phyloP scores from a whole-genome alignment of 2,113 vertebrate genomes.

The Megaceryle torquata region DNA sequence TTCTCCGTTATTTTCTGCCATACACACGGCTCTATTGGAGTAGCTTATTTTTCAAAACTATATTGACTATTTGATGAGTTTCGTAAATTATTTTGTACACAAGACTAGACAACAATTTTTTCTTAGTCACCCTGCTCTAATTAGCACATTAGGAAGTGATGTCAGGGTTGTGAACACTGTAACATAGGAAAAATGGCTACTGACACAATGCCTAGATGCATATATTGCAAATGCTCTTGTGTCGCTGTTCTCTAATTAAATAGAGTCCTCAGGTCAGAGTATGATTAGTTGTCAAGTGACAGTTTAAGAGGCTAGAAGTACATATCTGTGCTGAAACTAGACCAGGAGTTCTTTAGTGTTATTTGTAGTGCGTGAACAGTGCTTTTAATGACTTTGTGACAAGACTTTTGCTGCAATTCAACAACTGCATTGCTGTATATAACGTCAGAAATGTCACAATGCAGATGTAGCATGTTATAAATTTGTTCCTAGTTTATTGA shows the following conservation, averaged over 20 bases:
- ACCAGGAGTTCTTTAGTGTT: background rate
- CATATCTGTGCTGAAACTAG: slow-evolving; percentile 12
- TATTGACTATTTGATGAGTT: background rate
- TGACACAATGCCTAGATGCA: slow-evolving; percentile 65
- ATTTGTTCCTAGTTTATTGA: background rate
- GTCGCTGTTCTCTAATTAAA: slow-evolving; percentile 56
- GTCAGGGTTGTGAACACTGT: slow-evolving; percentile 17
- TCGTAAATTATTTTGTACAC: background rate
- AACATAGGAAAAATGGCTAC: slow-evolving; percentile 2
- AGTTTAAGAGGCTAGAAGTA: slow-evolving; percentile 10
- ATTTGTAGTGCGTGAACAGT: background rate
- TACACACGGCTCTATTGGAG: background rate
- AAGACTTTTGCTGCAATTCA: background rate
- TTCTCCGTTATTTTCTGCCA: background rate
- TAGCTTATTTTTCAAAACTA: background rate
- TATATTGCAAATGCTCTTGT: slow-evolving; percentile 34
- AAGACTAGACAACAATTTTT: background rate
- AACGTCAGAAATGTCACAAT: background rate
- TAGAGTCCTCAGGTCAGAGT: slow-evolving; percentile 17
- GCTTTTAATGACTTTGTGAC: background rate
- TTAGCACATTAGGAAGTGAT: slow-evolving; percentile 20
- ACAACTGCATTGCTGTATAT: background rate
- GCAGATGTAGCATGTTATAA: background rate
- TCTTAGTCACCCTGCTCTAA: background rate
- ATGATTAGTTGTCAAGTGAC: slow-evolving; percentile 59